Evolutionary conservation across 2,888 invertebrate species (phyloP).

Genomic region (Trichacis sp.): DNA sequence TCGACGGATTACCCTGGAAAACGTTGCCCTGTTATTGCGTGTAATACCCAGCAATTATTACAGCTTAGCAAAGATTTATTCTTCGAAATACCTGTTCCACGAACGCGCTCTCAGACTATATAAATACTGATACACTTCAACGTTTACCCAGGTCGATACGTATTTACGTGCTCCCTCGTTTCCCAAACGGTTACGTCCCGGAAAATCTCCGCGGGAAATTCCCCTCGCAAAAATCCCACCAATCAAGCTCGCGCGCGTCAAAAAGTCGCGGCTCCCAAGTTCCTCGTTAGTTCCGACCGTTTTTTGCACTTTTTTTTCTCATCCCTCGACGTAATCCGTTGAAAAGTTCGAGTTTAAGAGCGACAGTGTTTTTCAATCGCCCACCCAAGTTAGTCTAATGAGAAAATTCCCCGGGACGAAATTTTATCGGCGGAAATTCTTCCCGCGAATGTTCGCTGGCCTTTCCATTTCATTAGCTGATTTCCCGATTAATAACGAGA

Average conservation of each 20-base stretch:
- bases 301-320: background rate
- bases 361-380: background rate
- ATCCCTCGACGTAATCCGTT: background rate
- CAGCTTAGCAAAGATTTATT: conserved; percentile 33
- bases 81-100: conserved; percentile 34
- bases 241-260: background rate
- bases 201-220: conserved; percentile 23
- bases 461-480: conserved; percentile 41
- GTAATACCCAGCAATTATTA: conserved; percentile 23
- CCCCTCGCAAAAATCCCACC: conserved; percentile 19
- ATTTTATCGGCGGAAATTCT: conserved; percentile 37
- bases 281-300: background rate
- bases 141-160: conserved; percentile 42
- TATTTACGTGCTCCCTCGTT: conserved; percentile 29
- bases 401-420: conserved; percentile 34
- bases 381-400: conserved; percentile 31
- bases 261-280: background rate
- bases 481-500: conserved; percentile 39
- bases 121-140: conserved; percentile 43
- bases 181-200: conserved; percentile 18
- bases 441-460: conserved; percentile 27
- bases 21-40: background rate
- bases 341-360: background rate
- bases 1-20: background rate
- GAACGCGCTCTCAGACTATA: conserved; percentile 37